A percentile compares a stretch with the other conserved stretches of the same genome.
Conservation (phyloP, 2,888 invertebrate species). For the Carcina quercana region DNA sequence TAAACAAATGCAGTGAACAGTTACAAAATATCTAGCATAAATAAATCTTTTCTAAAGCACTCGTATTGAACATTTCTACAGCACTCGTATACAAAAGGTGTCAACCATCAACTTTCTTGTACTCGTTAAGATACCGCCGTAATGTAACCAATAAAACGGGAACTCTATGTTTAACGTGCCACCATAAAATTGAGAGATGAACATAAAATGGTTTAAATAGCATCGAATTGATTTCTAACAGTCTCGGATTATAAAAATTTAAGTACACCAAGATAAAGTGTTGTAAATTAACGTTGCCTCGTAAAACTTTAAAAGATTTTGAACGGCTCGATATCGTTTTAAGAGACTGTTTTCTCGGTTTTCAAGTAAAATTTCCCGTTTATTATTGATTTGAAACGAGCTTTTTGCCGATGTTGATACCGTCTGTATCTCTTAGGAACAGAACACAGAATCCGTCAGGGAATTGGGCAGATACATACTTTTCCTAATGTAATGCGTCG, state of each 20-base stretch:
- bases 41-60: constrained; percentile 1
- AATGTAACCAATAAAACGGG: constrained; percentile 10
- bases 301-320: constrained; percentile 16
- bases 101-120: constrained; percentile 23
- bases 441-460: too few species aligned
- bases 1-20: too few species aligned
- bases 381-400: too few species aligned
- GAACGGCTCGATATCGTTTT: constrained; percentile 5
- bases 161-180: constrained; percentile 1
- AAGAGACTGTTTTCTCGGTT: too few species aligned
- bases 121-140: constrained; percentile 26
- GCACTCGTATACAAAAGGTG: constrained; percentile 22
- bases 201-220: constrained; percentile 11
- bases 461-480: too few species aligned
- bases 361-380: too few species aligned
- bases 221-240: constrained; percentile 15
- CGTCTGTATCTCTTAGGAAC: too few species aligned
- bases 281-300: constrained; percentile 21
- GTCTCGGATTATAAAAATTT: constrained; percentile 24
- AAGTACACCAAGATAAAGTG: constrained; percentile 24
- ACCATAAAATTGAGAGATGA: constrained; percentile 5
- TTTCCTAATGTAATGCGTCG: too few species aligned
- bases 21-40: neutral
- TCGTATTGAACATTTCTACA: too few species aligned
- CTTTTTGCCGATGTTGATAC: too few species aligned